Conservation (phyloP, 2,888 invertebrate species). For the Cheilosia variabilis region DNA sequence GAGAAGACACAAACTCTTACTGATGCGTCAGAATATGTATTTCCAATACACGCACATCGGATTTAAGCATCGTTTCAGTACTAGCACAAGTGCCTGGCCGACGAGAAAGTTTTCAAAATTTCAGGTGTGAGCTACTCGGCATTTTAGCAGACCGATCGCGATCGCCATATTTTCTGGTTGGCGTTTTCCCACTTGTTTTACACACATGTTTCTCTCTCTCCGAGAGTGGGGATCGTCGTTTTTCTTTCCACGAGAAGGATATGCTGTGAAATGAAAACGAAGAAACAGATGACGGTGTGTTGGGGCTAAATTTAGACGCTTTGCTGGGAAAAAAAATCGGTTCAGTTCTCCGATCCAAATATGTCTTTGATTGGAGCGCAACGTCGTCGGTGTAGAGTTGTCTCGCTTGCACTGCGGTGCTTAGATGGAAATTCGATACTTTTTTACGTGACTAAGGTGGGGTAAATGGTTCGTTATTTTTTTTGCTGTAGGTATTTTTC, state of each 20-base stretch:
- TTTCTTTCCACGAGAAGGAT: conserved; percentile 15
- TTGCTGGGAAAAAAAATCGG: conserved; percentile 36
- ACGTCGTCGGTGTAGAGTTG: conserved; percentile 77
- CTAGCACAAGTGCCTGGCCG: conserved; percentile 33
- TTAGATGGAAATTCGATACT: conserved; percentile 83
- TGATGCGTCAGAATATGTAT: conserved; percentile 48
- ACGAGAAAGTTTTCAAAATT: conserved; percentile 67
- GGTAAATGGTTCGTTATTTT: conserved; percentile 20
- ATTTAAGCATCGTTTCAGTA: not conserved
- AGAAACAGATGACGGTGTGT: conserved; percentile 67
- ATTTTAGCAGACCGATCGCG: conserved; percentile 40
- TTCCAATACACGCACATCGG: conserved; percentile 26
- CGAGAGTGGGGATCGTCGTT: not conserved
- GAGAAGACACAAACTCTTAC: conserved; percentile 23
- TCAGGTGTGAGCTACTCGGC: conserved; percentile 53
- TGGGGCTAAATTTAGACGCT: conserved; percentile 64
- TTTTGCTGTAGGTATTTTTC: not conserved
- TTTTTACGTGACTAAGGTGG: conserved; percentile 71
- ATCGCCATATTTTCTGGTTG: conserved; percentile 25
- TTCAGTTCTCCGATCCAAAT: conserved; percentile 81
- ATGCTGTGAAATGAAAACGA: conserved; percentile 17
- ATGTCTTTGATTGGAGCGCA: conserved; percentile 82
- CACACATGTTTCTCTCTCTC: conserved; percentile 24
- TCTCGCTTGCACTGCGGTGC: conserved; percentile 81
- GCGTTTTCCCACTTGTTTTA: conserved; percentile 63